A percentile compares a stretch with the other conserved stretches of the same genome.
Conservation (phyloP, 2,888 invertebrate genomes). For the Orchesella flavescens region DNA sequence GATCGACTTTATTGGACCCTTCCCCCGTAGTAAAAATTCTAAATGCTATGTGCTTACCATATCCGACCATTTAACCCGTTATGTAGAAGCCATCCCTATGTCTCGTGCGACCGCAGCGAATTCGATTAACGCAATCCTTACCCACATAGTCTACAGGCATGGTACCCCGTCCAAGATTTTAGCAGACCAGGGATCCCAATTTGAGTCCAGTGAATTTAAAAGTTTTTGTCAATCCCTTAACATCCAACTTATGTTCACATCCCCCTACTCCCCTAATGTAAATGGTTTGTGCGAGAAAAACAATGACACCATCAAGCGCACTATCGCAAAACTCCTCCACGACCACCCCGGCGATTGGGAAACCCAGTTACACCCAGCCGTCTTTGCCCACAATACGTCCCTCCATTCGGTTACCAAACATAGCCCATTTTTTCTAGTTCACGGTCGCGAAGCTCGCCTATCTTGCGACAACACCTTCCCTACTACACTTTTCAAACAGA, state of each 20-base stretch:
- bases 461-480: background rate
- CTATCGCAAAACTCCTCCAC: background rate
- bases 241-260: background rate
- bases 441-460: background rate
- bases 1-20: background rate
- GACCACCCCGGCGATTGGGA: background rate
- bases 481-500: background rate
- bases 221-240: background rate
- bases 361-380: background rate
- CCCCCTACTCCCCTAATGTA: background rate
- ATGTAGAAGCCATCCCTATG: constrained; percentile 2
- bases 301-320: constrained; percentile 1
- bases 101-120: no score
- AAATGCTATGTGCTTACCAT: background rate
- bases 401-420: background rate
- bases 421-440: background rate
- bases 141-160: background rate
- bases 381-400: background rate
- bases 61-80: background rate
- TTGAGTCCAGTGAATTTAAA: background rate
- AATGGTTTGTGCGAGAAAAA: background rate
- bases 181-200: background rate
- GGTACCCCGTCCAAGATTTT: background rate
- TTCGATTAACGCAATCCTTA: background rate
- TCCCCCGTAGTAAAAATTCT: background rate